Base-by-base conservation (phyloP, 2,888 invertebrate genomes). In the Hyposoter dolosus region DNA sequence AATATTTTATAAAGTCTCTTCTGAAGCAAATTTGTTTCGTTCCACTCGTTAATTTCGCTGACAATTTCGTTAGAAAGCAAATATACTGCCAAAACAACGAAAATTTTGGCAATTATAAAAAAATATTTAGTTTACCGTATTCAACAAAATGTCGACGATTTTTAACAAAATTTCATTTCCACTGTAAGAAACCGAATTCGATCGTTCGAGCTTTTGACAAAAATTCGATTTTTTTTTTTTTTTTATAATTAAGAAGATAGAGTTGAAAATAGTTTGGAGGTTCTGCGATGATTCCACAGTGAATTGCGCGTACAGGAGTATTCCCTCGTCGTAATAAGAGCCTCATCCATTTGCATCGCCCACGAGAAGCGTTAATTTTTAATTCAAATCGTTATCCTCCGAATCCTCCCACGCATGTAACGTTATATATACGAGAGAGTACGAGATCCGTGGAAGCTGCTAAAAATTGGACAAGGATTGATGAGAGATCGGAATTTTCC, bases 351-450 rank as follows among this genome's bases (percentile, higher is more conserved):
- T 69, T 56, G 43, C 68, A 78, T 78, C 66, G n/a, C 43, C 53
- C 23, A 78, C 53, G 43, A 68, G 12, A 9, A 10, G 17, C 68
- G n/a, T 78, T n/a, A 78, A 78, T 78, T 28, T 78, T 78, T 56
- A 23, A 78, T 78, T 78, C 35, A 28, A 53, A 69, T 78, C 43
- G 53, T 56, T 43, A 56, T 68, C 63, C 40, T 77, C 43, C 40
- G 66, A 50, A 35, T 40, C 47, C 65, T 23, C 76, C 65, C 47
- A 47, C 65, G 47, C 65, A 47, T 47, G 19, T 23, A 28, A 60
- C 2, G 45, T 3, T 7, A 60, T 74, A 43, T 60, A 69, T 5
- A 72, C 17, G 10, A 32, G 19, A 32, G 19, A 72, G 35, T 6
- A 53, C 50, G 17, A n/a, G 53, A 72, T 35, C 50, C 71, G 6